Evolutionary conservation across 2,797 vertebrate species (phyloP), one percentile per base, ranked within the genome.

Genomic region (Phataginus tricuspis): DNA sequence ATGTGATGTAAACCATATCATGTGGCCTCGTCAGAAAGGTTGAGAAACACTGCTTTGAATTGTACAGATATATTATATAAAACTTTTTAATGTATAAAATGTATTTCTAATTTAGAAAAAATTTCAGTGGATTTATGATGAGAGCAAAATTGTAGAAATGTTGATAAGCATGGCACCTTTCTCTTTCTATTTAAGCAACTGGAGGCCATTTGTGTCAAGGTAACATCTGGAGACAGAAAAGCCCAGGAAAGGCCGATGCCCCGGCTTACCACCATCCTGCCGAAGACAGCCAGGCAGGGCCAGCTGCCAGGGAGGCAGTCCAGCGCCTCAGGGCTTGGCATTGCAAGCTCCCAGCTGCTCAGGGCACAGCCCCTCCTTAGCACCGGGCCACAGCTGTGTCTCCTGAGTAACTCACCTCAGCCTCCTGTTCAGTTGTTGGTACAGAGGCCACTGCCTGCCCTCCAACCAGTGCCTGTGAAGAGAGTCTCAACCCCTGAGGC

Each of bases 181-280:
- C 68, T 95, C 23, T 94, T 93, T 95, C 74, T 93, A 3, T 97
- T 97, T 96, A 98, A 98, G 98, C 98, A 99, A 98, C 94, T 99
- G 9, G 99, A 99, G 98, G 98, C 99, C 16, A 98, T 99, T 96
- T 98, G 98, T 95, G 98, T 99, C 97, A 99, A 99, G 98, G 98
- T 99, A 82, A 98, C 99, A 80, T 97, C 99, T 80, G 99, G 99
- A 84, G 98, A 98, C 31, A 98, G 97, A 92, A 99, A 98, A 96
- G 98, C 99, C 83, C 97, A 98, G 86, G 97, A 98, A 49, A 97
- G 97, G n/a, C 97, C 98, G 16, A 0, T 97, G 86, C 95, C 98
- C 39, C 92, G 97, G 0, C 94, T 98, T 96, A 98, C 98, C 34
- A 63, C 98, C 61, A 34, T 98, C 72, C 99, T 98, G 71, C 97